phyloP scores from a whole-genome alignment of 2,113 vertebrate genomes.

The Neodontobutis hainanensis region DNA sequence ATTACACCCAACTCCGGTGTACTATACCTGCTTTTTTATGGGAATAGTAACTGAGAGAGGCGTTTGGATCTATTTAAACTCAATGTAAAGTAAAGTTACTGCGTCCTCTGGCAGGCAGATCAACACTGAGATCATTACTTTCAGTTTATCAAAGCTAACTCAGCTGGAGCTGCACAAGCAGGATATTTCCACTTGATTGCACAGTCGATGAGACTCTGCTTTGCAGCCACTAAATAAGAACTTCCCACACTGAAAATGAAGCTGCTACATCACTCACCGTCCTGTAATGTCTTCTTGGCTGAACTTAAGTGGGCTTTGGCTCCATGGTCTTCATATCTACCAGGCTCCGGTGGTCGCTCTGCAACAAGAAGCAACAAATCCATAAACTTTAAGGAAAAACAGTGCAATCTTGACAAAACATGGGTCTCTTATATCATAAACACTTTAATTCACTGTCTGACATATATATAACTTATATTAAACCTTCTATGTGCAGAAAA shows the following conservation, averaged over 20 bases:
- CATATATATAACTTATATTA: too few relatives aligned
- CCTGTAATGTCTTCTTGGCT: slow-evolving; percentile 49
- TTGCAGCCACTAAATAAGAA: background rate
- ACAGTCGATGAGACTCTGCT: background rate
- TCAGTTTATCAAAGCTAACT: background rate
- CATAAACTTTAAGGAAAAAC: background rate
- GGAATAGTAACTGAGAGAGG: slow-evolving; percentile 12
- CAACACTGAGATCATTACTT: background rate
- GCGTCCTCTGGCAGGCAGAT: slow-evolving; percentile 6
- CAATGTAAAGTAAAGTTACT: slow-evolving; percentile 16
- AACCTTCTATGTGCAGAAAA: too few relatives aligned
- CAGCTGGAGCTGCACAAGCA: slow-evolving; percentile 1
- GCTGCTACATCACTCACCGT: slow-evolving; percentile 56
- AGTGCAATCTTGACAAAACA: background rate
- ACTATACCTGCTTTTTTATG: slow-evolving; percentile 19
- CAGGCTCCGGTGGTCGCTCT: slow-evolving; percentile 52
- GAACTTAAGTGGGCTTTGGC: slow-evolving; percentile 40
- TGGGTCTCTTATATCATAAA: too few relatives aligned
- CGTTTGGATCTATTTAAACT: slow-evolving; percentile 14
- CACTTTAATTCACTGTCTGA: too few relatives aligned
- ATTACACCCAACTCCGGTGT: slow-evolving; percentile 27
- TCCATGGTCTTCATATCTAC: slow-evolving; percentile 42
- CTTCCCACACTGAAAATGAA: background rate
- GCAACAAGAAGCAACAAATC: background rate
- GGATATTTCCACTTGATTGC: background rate